Evolutionary conservation across 1,140 invertebrate genomes (phyloP), one percentile per base, ranked within the genome.

Genomic region (Bicyclus anynana): DNA sequence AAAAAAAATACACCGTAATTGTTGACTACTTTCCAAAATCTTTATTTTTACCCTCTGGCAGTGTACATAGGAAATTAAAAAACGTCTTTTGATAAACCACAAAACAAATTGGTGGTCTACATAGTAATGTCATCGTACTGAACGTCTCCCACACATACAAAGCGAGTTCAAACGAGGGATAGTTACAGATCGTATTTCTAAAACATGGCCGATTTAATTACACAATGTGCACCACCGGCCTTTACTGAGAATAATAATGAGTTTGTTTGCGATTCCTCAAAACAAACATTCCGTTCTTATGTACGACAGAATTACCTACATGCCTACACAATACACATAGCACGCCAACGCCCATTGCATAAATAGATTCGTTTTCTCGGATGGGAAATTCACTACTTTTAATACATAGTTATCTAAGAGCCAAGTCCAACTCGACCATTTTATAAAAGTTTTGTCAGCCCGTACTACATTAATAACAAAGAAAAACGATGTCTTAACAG

Each of bases 321-420:
- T 72, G 60, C 70, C 65, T n/a, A n/a, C n/a, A n/a, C n/a, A n/a
- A n/a, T n/a, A n/a, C n/a, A n/a, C n/a, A n/a, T n/a, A n/a, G 59
- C 58, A 78, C 81, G 79, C 78, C 79, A 69, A 82, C 77, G 76
- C 74, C 62, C 53, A 59, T 47, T 68, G 72, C 79, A 77, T 72
- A 85, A 84, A 87, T 84, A 87, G 79, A 84, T 59, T 71, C 74
- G 79, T 78, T 80, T 74, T 84, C 79, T 80, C 77, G 79, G 79
- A 75, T 82, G n/a, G 74, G 71, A 80, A 80, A 81, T 84, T 72
- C 70, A 77, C 66, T 33, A 81, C 62, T 80, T 80, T 82, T 79
- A 79, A 4, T 3, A 7, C 7, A 4, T 72, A n/a, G n/a, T n/a
- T n/a, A n/a, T n/a, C n/a, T n/a, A n/a, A n/a, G n/a, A n/a, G n/a